Evolutionary conservation across 2,113 vertebrate genomes (phyloP).

Genomic region (Cottus gobio): DNA sequence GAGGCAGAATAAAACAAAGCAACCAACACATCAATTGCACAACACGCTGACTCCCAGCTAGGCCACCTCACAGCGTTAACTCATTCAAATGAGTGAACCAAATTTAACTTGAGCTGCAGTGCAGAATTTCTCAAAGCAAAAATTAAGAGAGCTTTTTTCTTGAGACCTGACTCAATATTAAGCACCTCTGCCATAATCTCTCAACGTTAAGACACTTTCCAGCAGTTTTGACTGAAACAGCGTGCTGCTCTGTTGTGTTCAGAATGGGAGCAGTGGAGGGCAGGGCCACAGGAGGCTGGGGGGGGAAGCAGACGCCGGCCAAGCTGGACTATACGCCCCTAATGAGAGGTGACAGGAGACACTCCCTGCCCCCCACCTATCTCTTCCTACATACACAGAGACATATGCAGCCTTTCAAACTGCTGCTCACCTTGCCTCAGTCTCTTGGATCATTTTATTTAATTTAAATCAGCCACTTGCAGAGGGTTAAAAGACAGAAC

Average conservation of each 20-base stretch:
- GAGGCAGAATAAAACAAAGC: slow-evolving; percentile 61
- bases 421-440: slow-evolving; percentile 42
- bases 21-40: slow-evolving; percentile 57
- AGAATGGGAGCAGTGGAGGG: slow-evolving; percentile 50
- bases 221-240: slow-evolving; percentile 44
- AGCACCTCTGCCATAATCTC: slow-evolving; percentile 45
- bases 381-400: slow-evolving; percentile 28
- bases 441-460: slow-evolving; percentile 33
- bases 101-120: slow-evolving; percentile 71
- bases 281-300: slow-evolving; percentile 45
- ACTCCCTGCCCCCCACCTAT: slow-evolving; percentile 74
- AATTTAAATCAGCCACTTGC: slow-evolving; percentile 33
- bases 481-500: slow-evolving; percentile 39
- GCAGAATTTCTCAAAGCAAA: slow-evolving; percentile 66
- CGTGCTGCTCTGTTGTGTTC: slow-evolving; percentile 40
- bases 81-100: slow-evolving; percentile 64
- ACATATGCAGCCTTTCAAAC: slow-evolving; percentile 54
- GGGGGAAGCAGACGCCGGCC: slow-evolving; percentile 34
- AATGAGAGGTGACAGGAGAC: slow-evolving; percentile 81
- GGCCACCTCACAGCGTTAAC: slow-evolving; percentile 41
- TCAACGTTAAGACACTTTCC: slow-evolving; percentile 42
- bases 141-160: slow-evolving; percentile 50
- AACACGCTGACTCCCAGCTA: slow-evolving; percentile 43
- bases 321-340: slow-evolving; percentile 75
- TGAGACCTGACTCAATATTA: slow-evolving; percentile 59